Percentiles rank a stretch among this genome's conserved stretches.
Evolutionary conservation across 2,797 vertebrate species (phyloP).

Genomic region (Cryptoblepharus egeriae): DNA sequence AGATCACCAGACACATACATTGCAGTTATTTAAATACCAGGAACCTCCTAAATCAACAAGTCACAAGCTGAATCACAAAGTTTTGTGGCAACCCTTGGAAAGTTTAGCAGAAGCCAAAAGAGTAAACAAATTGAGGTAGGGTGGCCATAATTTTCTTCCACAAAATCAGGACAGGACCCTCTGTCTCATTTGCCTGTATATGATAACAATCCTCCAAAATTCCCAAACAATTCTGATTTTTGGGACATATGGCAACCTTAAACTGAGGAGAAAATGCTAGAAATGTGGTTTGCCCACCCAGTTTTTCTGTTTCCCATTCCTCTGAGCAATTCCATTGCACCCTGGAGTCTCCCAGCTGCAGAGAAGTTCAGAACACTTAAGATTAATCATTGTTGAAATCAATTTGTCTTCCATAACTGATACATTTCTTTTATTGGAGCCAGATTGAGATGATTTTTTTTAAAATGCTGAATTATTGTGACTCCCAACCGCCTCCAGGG

Average conservation of each 20-base stretch:
- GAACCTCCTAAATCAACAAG: conserved; percentile 27
- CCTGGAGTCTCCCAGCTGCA: conserved; percentile 32
- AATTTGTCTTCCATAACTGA: not conserved
- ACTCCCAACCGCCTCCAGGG: conserved; percentile 51
- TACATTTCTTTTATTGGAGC: not conserved
- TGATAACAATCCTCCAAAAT: too few species aligned
- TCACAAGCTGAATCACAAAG: conserved; percentile 19
- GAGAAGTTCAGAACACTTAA: not conserved
- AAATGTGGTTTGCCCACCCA: not conserved
- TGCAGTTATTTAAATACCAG: conserved; percentile 44
- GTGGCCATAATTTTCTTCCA: too few species aligned
- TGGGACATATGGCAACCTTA: too few species aligned
- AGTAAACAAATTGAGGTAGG: conserved; percentile 59
- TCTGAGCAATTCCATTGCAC: not conserved
- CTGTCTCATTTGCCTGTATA: too few species aligned
- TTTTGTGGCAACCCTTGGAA: conserved; percentile 39
- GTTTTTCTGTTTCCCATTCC: conserved; percentile 16
- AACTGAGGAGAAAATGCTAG: conserved; percentile 46
- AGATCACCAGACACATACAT: conserved; percentile 53
- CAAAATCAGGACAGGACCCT: too few species aligned
- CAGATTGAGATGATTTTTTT: conserved; percentile 28
- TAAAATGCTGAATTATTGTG: conserved; percentile 26
- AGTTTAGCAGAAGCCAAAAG: conserved; percentile 41
- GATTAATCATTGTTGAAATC: conserved; percentile 43
- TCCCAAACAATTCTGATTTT: too few species aligned